phyloP scores from a whole-genome alignment of 2,888 invertebrate genomes.

The Helobdella robusta region DNA sequence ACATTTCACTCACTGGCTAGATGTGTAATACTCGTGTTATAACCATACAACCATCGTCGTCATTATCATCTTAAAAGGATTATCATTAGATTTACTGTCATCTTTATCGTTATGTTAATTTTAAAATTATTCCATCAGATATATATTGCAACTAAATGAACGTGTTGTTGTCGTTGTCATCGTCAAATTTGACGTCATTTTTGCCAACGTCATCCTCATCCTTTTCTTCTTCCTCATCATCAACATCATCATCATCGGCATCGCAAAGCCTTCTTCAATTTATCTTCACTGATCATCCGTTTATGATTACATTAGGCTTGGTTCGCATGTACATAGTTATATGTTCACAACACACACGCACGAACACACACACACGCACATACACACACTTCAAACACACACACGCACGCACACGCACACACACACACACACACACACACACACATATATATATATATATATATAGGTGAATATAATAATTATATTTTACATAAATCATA shows the following conservation, averaged over 20 bases:
- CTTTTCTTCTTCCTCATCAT: slow-evolving; percentile 32
- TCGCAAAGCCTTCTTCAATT: neutral
- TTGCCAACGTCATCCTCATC: neutral
- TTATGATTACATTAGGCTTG: no score
- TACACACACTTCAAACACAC: neutral
- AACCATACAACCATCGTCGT: no score
- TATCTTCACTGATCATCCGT: neutral
- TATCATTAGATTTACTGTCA: no score
- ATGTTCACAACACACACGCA: neutral
- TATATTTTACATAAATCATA: no score
- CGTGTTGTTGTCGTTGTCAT: no score
- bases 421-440: slow-evolving; percentile 4
- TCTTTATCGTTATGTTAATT: no score
- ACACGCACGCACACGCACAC: slow-evolving; percentile 3
- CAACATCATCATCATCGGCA: neutral
- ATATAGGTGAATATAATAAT: neutral
- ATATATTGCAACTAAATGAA: no score
- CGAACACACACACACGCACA: slow-evolving; percentile 1
- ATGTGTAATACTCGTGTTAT: no score
- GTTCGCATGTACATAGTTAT: neutral
- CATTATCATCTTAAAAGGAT: no score
- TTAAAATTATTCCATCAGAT: no score
- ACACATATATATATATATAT: slow-evolving; percentile 1
- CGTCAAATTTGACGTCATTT: neutral
- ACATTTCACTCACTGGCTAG: no score